phyloP scores from a whole-genome alignment of 2,113 vertebrate genomes.

The Heloderma charlesbogerti region DNA sequence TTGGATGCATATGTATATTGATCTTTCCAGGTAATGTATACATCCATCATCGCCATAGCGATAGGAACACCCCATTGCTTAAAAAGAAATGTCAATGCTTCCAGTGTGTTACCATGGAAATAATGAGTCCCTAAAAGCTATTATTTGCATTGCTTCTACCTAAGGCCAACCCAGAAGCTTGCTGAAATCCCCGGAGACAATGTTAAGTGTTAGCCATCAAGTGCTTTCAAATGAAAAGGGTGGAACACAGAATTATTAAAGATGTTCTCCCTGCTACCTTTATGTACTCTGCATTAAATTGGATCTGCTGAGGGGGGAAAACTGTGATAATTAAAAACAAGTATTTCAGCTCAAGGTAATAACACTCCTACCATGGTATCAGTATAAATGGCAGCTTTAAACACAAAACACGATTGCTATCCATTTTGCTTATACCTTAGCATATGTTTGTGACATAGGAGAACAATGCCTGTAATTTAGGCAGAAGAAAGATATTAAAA shows the following conservation, averaged over 20 bases:
- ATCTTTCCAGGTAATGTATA: conserved; percentile 22
- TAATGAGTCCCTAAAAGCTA: conserved; percentile 1
- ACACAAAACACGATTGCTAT: neutral
- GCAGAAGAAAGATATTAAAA: neutral
- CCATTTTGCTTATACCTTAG: neutral
- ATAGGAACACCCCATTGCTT: conserved; percentile 16
- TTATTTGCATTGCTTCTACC: conserved; percentile 26
- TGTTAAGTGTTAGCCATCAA: conserved; percentile 2
- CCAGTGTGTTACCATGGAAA: conserved; percentile 39
- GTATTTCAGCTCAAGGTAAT: neutral
- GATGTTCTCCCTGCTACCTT: neutral
- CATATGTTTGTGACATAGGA: neutral
- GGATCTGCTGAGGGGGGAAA: neutral
- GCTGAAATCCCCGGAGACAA: neutral
- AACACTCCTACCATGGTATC: neutral
- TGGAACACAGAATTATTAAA: neutral
- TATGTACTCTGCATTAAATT: conserved; percentile 12
- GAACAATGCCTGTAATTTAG: neutral
- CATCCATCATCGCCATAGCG: conserved; percentile 24
- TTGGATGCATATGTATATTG: conserved; percentile 10
- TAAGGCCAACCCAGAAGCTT: conserved; percentile 4
- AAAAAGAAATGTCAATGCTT: conserved; percentile 41
- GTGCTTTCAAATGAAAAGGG: conserved; percentile 5
- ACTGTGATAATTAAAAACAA: neutral
- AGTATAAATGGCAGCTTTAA: neutral